Base-by-base conservation (phyloP, 2,797 vertebrate genomes). In the Myripristis jacobus region DNA sequence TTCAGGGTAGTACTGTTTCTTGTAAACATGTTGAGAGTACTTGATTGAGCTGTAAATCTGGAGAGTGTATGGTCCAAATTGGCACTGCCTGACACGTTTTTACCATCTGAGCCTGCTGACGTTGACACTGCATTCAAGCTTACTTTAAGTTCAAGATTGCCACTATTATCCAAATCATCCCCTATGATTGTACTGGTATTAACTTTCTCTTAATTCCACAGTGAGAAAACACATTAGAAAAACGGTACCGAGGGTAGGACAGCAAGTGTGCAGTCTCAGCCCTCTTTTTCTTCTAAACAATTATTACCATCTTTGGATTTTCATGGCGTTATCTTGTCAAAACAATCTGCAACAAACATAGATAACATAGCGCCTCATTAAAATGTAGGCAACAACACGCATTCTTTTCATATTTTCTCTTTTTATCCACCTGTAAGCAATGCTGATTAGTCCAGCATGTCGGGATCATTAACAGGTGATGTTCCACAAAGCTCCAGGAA, bases 1-100 rank as follows among this genome's bases (percentile, higher is more conserved):
- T 89, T 87, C 82, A 88, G 91, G 92, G 90, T 93, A 92, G 91
- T 90, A 88, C 85, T 90, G 89, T 89, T 89, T 91, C 68, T 90
- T 94, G 92, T 93, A 93, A 95, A 95, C 94, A 94, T 94, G 68
- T 90, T 76, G 75, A 88, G 92, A 91, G 86, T 82, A 87, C 88
- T 90, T 92, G 92, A 91, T 89, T 91, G 91, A 91, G 87, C 88
- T 88, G 88, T 89, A 87, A 89, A 91, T 91, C 89, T 83, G 82
- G 59, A 50, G 52, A 73, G 77, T 69, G 69, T 76, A 24, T 50
- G 66, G 81, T 83, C 82, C 75, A n/a, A 69, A 11, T 76, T 59
- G 62, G 76, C 77, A 84, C 83, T 38, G 66, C 72, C 79, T 27
- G 41, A 63, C 58, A 25, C 9, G 74, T 83, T 66, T 75, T 21